Conservation (phyloP, 1,140 invertebrate species). For the Drosophila elegans region DNA sequence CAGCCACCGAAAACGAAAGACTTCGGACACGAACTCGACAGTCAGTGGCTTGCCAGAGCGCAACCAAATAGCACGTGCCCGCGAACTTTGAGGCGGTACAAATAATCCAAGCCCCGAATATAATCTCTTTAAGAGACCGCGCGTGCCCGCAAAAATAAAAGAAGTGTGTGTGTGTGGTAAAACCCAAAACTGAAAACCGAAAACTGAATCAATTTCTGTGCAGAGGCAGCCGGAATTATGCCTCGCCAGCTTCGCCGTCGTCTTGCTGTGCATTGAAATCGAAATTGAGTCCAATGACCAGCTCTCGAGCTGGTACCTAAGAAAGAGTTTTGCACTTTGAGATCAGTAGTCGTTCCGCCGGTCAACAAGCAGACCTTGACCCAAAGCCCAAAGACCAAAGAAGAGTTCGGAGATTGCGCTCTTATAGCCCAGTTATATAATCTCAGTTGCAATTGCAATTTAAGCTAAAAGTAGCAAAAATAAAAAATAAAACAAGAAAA, state of each 20-base stretch:
- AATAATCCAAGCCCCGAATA: slow-evolving; percentile 39
- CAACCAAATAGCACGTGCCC: slow-evolving; percentile 56
- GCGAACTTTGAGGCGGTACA: slow-evolving; percentile 1
- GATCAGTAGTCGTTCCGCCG: slow-evolving; percentile 9
- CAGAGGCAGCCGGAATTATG: slow-evolving; percentile 68
- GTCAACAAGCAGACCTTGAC: slow-evolving; percentile 44
- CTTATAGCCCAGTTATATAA: slow-evolving; percentile 28
- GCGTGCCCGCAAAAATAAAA: slow-evolving; percentile 55
- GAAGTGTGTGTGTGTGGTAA: slow-evolving; percentile 18
- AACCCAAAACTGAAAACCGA: slow-evolving; percentile 38
- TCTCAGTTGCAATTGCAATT: slow-evolving; percentile 15
- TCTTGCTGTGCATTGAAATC: slow-evolving; percentile 57
- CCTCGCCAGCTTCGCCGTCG: slow-evolving; percentile 51
- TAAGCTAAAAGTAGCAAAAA: slow-evolving; percentile 11
- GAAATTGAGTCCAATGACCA: slow-evolving; percentile 79
- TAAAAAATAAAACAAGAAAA: slow-evolving; percentile 14
- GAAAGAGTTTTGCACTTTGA: slow-evolving; percentile 38
- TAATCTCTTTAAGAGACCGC: slow-evolving; percentile 18
- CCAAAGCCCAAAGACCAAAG: slow-evolving; percentile 19
- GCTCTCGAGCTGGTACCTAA: slow-evolving; percentile 35
- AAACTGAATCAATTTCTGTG: slow-evolving; percentile 53
- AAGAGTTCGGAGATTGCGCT: slow-evolving; percentile 13
- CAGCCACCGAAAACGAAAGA: slow-evolving; percentile 59
- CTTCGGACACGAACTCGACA: slow-evolving; percentile 60
- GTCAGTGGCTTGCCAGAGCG: slow-evolving; percentile 61